Evolutionary conservation across 2,113 vertebrate genomes (phyloP).

Genomic region (Ageneiosus marmoratus): DNA sequence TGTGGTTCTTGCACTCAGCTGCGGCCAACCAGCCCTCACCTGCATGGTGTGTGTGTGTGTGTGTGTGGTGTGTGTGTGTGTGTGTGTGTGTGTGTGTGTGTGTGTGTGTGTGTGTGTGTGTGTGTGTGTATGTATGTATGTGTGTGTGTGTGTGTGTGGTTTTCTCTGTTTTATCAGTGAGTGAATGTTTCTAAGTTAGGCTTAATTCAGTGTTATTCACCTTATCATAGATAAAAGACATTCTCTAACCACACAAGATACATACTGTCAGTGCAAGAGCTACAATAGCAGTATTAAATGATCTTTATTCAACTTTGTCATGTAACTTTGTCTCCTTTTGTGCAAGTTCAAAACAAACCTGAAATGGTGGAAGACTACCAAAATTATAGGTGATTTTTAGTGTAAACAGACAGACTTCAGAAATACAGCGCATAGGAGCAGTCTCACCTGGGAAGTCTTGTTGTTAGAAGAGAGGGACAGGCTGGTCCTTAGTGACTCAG

Average conservation of each 20-base stretch:
- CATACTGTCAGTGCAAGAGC: neutral
- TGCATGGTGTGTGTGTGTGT: neutral
- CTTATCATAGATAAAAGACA: neutral
- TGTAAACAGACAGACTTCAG: slow-evolving; percentile 22
- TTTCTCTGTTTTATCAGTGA: neutral
- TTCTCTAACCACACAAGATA: neutral
- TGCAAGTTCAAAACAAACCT: neutral
- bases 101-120: too few relatives aligned
- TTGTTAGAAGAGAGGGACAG: slow-evolving; percentile 66
- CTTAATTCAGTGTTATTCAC: neutral
- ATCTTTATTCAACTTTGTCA: neutral
- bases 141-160: slow-evolving; percentile 18
- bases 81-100: slow-evolving; percentile 24
- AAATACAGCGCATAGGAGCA: slow-evolving; percentile 56
- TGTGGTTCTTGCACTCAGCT: slow-evolving; percentile 25
- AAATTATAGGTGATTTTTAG: neutral
- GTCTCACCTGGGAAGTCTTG: slow-evolving; percentile 69
- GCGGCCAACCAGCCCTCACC: slow-evolving; percentile 16
- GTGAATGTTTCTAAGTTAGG: neutral
- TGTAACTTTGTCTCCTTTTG: neutral
- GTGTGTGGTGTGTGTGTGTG: slow-evolving; percentile 18
- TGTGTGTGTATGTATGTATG: slow-evolving; percentile 11
- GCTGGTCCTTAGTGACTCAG: slow-evolving; percentile 73
- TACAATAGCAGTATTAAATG: neutral
- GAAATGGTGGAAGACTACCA: neutral